Evolutionary conservation across 2,888 invertebrate species (phyloP), one percentile per base, ranked within the genome.

Genomic region (Deilephila porcellus): DNA sequence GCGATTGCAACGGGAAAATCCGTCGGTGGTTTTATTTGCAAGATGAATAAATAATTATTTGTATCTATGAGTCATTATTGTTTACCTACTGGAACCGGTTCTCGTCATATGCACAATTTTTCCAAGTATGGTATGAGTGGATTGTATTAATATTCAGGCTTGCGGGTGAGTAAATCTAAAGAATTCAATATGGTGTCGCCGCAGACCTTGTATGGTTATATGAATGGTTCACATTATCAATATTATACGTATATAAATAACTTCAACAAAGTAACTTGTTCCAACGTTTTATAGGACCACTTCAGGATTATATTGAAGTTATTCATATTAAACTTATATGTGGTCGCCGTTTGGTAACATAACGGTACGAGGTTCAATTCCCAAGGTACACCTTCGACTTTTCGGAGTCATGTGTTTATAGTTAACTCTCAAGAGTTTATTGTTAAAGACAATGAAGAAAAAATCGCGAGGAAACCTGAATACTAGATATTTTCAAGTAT

Each of bases 101-200:
- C 87, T 85, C 78, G 83, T 83, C 79, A 87, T 86, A 85, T 88
- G 87, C 88, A 88, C 82, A 86, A 81, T 85, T 85, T 89, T 91
- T 89, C 89, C 86, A 80, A 86, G 89, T 89, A 91, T 83, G 86
- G 85, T 78, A 88, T 90, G 88, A 87, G 87, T 88, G 85, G 85
- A 82, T 85, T 85, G 76, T 79, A 78, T 78, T 81, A 84, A 85
- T 86, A 85, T 84, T 83, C 81, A 83, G 77, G 78, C 77, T 77
- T 79, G 81, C 80, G 80, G 79, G 83, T 86, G 85, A 87, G 85
- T 86, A 85, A 86, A 87, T 83, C 81, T 81, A 79, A 78, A 79
- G 79, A 81, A 81, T 79, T 78, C 80, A 71, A 80, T 80, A 80
- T 75, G 77, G 80, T 78, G 80, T 82, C 82, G 85, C 82, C 83